Base-by-base conservation (phyloP, 2,888 invertebrate species). In the Coremacera marginata region DNA sequence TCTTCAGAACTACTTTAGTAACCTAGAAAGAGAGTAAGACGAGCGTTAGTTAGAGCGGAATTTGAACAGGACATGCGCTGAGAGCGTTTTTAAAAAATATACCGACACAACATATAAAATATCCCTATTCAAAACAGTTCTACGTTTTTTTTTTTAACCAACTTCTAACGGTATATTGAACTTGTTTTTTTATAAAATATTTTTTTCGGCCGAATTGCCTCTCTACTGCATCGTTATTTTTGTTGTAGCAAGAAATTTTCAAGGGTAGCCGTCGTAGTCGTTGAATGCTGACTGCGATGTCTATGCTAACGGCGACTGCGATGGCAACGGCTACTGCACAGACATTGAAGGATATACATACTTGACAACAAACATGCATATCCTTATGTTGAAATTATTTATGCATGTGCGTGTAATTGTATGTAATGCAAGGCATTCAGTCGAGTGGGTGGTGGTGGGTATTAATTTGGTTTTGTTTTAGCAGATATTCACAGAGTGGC, bases 321-420 rank as follows among this genome's bases (percentile, higher is more conserved):
- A 31, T 9, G 52, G 62, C 60, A 70, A 49, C 68, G 25, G 57
- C 37, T 68, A 25, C n/a, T 49, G 27, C 68, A 19, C 37, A 65
- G 22, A 57, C 62, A 67, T 60, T 34, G 51, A 34, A 19, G 51
- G 70, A 77, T 62, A 31, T 14, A 19, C 71, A 65, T 52, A 70
- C 55, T 34, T 16, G 16, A 37, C 25, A 34, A 65, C 71, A 52
- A 34, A 55, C 71, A 51, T 44, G 71, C 57, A 60, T 49, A 73
- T 60, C 72, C 72, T 73, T 73, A 62, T 62, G 62, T 73, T 9
- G 34, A 60, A 84, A 85, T 85, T 85, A 85, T 85, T 85, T 85
- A 85, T 85, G 84, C 84, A 85, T 85, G 83, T 83, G 81, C 83
- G 80, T 84, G 83, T 82, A 84, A 84, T 84, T 83, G 82, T 81